These are phyloP conservation scores for Mesaphorura yosii DNA, from an alignment of 1,140 invertebrate species.

Conservation along the genomic window DNA sequence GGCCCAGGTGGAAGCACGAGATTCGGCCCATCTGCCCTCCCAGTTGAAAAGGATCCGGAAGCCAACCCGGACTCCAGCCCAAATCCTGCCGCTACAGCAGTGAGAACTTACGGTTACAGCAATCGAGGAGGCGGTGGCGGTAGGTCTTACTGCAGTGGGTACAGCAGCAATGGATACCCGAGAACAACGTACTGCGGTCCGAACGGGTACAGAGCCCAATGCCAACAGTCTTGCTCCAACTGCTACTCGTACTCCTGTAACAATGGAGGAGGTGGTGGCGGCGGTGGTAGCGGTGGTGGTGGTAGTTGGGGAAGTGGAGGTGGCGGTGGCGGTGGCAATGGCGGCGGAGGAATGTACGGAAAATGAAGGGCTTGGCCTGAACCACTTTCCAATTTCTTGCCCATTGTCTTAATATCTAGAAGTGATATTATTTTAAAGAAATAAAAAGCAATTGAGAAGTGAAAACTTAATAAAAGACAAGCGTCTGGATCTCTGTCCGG, in stretches of 20 bases:
- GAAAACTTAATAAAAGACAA: too few species aligned
- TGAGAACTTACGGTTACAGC: background rate
- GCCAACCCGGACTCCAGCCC: background rate
- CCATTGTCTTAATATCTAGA: too few species aligned
- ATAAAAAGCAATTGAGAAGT: too few species aligned
- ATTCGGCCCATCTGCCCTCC: background rate
- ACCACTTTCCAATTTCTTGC: too few species aligned
- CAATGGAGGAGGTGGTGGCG: background rate
- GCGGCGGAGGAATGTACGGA: too few species aligned
- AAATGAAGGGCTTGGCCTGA: too few species aligned
- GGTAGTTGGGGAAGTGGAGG: too few species aligned
- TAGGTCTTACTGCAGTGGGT: background rate
- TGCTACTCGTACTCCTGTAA: background rate
- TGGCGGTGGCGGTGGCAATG: too few species aligned
- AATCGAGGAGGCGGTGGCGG: background rate
- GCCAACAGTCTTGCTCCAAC: background rate
- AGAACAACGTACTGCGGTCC: background rate
- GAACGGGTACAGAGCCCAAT: background rate
- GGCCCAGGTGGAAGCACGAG: background rate
- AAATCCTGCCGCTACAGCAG: background rate
- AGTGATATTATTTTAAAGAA: too few species aligned
- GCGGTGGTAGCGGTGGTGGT: background rate
- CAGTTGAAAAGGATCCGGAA: background rate
- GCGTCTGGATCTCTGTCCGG: too few species aligned
- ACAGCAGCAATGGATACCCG: background rate